Base-by-base conservation (phyloP, 2,888 invertebrate genomes). In the Sarcophaga caerulescens region DNA sequence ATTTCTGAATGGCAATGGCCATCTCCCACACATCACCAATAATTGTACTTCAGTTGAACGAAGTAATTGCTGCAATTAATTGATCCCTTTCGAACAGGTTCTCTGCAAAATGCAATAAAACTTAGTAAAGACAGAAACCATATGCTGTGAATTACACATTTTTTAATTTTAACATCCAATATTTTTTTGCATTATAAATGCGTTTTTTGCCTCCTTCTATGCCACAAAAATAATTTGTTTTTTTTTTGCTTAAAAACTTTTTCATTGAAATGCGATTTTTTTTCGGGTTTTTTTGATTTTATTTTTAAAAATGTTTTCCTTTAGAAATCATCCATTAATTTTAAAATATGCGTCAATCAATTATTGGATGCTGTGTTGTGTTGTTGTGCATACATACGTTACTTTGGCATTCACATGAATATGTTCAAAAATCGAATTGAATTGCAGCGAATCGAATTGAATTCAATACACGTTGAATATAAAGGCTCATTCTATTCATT, bases 331-430 rank as follows among this genome's bases (percentile, higher is more conserved):
- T 87, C 80, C 80, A 87, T 87, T 87, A 81, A 83, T 83, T 83
- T 85, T 85, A 81, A 85, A 85, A 81, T 87, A 85, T 87, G 87
- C 85, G 85, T 84, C 85, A 85, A 87, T 87, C 87, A 87, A 81
- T 85, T 84, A 85, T 14, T 85, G 81, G 85, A 87, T 81, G 83
- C 17, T 87, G 70, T 84, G 69, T 10, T 35, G 10, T 35, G 35
- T 35, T 35, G 35, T 35, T 35, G 35, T 35, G 10, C 35, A 35
- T 35, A 35, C 8, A 35, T 10, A 35, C 75, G 63, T 66, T 78
- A 25, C 44, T 47, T 47, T 77, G 68, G 57, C 35, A 25, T 73
- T 73, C 73, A 45, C 62, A 63, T 79, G 74, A 74, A 44, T 80
- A 68, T 85, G 14, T 74, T 70, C 63, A 69, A 76, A 66, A 83